Evolutionary conservation across 1,140 invertebrate genomes (phyloP), one percentile per base, ranked within the genome.

Genomic region (Hyles euphorbiae): DNA sequence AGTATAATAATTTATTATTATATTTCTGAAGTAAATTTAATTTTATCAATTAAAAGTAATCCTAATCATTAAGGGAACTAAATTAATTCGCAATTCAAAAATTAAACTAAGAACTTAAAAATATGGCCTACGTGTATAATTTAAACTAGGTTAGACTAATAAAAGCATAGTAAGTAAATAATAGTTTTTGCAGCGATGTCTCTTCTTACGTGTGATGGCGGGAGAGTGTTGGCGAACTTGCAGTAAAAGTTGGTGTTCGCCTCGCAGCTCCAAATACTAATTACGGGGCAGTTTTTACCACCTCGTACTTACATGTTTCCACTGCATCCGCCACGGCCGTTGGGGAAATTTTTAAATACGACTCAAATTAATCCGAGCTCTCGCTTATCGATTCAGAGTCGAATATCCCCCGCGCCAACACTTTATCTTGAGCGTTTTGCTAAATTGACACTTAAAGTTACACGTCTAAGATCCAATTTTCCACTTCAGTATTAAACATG

Each of bases 191-290:
- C 22, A 22, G 22, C 22, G 22, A 22, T 22, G 22, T 22, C 22
- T 47, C 12, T 8, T 47, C 12, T 11, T 47, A 47, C 36, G 36
- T 8, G 4, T 40, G 22, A 22, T 22, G 36, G 36, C 8, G 8
- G 8, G 8, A 40, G 8, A 40, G 36, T 40, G 8, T 40, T 52
- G 5, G 5, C 33, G 22, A n/a, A 52, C 32, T 52, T 52, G 8
- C n/a, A 43, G 3, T 54, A 54, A 7, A 44, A 54, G 40, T 56
- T 34, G 10, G 75, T 72, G 70, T 77, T 76, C 71, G 74, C 75
- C 61, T 71, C 74, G 72, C 68, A 57, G 57, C 56, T 80, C 65
- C 68, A 74, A 76, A 79, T 68, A 81, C 74, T 82, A 82, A 84
- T 81, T 85, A 81, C 70, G 59, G 59, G 67, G 40, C 64, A 70